A percentile compares a stretch with the other conserved stretches of the same genome.
Conservation (phyloP, 2,113 vertebrate genomes). For the Corythaeola cristata region DNA sequence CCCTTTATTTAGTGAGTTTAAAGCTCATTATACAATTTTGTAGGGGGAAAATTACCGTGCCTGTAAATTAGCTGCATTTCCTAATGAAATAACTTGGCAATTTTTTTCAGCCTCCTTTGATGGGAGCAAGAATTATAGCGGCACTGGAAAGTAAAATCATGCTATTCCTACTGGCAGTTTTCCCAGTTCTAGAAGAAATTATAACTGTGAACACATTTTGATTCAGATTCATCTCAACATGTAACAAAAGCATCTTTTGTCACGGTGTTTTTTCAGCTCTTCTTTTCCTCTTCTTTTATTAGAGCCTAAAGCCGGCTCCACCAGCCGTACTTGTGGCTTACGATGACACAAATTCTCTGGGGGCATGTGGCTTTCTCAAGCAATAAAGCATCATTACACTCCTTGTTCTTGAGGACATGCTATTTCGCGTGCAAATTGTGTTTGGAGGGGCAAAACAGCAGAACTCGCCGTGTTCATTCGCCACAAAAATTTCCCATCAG, state of each 20-base stretch:
- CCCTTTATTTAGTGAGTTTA: slow-evolving; percentile 62
- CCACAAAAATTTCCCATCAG: not conserved
- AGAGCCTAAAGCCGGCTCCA: not conserved
- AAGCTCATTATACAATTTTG: slow-evolving; percentile 66
- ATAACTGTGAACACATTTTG: not conserved
- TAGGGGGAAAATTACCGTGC: slow-evolving; percentile 38
- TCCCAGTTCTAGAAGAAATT: slow-evolving; percentile 31
- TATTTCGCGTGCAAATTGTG: not conserved
- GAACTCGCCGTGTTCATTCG: not conserved
- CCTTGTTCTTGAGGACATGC: not conserved
- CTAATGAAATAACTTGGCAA: slow-evolving; percentile 58
- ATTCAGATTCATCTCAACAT: slow-evolving; percentile 24
- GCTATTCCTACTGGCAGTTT: slow-evolving; percentile 19
- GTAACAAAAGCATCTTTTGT: slow-evolving; percentile 46
- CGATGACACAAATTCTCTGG: slow-evolving; percentile 26
- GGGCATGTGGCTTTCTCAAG: slow-evolving; percentile 33
- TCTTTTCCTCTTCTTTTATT: not conserved
- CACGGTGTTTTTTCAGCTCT: not conserved
- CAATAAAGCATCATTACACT: slow-evolving; percentile 38
- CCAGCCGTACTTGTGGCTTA: not conserved
- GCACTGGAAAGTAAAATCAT: not conserved
- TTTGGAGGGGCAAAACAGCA: not conserved
- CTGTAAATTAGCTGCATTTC: slow-evolving; percentile 56
- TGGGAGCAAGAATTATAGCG: not conserved
- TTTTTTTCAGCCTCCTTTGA: slow-evolving; percentile 40